Percentiles rank a stretch among this genome's conserved stretches.
Conservation (phyloP, 1,140 invertebrate genomes). For the Anagrus nilaparvatae region DNA sequence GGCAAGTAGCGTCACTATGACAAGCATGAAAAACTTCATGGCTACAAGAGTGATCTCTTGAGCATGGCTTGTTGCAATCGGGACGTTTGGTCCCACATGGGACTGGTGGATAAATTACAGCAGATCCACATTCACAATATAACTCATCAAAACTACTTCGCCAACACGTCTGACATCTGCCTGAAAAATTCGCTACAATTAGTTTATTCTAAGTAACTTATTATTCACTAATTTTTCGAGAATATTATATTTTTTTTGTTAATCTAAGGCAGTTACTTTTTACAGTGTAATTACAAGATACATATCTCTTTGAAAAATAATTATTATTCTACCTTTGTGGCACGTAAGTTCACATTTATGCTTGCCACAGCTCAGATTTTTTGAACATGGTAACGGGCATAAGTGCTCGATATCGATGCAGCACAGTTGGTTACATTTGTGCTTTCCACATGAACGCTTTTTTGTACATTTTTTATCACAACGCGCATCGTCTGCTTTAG, state of each 20-base stretch:
- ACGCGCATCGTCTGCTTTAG: constrained; percentile 58
- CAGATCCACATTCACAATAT: constrained; percentile 80
- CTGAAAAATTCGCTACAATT: constrained; percentile 14
- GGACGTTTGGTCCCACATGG: constrained; percentile 82
- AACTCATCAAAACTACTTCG: constrained; percentile 85
- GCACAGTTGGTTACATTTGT: constrained; percentile 79
- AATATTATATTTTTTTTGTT: background rate
- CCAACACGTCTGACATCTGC: constrained; percentile 72
- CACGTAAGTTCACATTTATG: constrained; percentile 84
- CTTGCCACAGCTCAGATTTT: constrained; percentile 68
- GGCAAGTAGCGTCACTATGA: constrained; percentile 63
- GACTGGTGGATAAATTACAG: constrained; percentile 80
- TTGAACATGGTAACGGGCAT: constrained; percentile 74
- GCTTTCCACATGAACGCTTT: constrained; percentile 75
- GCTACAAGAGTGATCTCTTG: constrained; percentile 63
- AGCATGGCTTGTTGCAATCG: constrained; percentile 66
- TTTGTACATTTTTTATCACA: constrained; percentile 86
- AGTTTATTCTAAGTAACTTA: background rate
- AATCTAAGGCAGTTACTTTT: background rate
- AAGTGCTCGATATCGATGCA: constrained; percentile 80
- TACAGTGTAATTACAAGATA: too few relatives aligned
- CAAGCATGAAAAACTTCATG: constrained; percentile 74
- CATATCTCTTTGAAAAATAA: too few relatives aligned
- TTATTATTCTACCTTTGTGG: constrained; percentile 57
- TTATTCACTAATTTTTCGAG: background rate